Conservation (phyloP, 2,113 vertebrate species). For the Triplophysa rosa region DNA sequence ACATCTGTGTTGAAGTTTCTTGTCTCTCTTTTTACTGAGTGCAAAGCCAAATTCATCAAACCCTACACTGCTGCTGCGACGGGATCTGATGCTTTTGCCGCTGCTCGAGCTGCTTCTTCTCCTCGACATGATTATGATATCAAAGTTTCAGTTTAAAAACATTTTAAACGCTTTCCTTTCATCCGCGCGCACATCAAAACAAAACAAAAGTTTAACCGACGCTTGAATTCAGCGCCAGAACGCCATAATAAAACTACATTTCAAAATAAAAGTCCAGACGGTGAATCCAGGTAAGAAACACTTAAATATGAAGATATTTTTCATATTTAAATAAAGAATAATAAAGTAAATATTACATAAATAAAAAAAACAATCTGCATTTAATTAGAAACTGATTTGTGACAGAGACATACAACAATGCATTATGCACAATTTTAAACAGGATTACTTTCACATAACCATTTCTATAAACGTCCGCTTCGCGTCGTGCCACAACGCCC, state of each 20-base stretch:
- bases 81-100: constrained; percentile 51
- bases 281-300: background rate
- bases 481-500: no score
- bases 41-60: constrained; percentile 66
- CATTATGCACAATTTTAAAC: no score
- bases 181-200: background rate
- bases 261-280: constrained; percentile 46
- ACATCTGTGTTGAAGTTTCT: constrained; percentile 64
- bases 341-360: no score
- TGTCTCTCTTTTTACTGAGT: constrained; percentile 60
- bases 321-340: background rate
- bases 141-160: background rate
- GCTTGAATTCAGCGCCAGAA: constrained; percentile 41
- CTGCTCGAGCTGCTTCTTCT: constrained; percentile 53
- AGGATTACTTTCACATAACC: no score
- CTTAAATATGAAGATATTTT: background rate
- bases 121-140: constrained; percentile 25
- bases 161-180: background rate
- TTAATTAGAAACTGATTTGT: no score
- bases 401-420: no score
- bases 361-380: no score
- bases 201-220: background rate
- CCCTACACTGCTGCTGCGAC: constrained; percentile 44
- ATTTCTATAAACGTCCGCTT: no score
- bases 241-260: background rate